Conservation (phyloP, 2,113 vertebrate genomes). For the Xyliphius kryptos region DNA sequence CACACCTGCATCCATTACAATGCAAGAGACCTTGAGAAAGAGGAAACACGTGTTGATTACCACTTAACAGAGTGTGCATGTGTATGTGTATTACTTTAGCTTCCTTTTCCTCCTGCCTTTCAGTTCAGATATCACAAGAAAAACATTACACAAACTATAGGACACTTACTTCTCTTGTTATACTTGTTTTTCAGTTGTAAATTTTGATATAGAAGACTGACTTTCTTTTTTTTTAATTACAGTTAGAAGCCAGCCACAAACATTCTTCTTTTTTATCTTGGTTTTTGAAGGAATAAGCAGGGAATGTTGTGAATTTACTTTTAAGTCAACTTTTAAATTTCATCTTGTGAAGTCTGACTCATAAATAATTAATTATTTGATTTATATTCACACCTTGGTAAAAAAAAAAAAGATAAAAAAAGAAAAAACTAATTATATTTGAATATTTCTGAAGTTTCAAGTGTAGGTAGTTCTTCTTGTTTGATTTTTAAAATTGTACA, state of each 20-base stretch:
- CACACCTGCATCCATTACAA: conserved; percentile 37
- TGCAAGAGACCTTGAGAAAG: conserved; percentile 48
- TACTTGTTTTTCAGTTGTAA: conserved; percentile 23
- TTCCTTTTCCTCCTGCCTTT: conserved; percentile 48
- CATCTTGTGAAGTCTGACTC: background rate
- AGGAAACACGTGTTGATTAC: conserved; percentile 32
- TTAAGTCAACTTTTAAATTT: no score
- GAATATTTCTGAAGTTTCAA: no score
- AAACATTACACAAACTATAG: conserved; percentile 37
- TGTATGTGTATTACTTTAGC: conserved; percentile 19
- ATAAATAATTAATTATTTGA: background rate
- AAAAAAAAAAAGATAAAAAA: background rate
- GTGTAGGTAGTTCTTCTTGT: no score
- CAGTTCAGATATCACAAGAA: conserved; percentile 35
- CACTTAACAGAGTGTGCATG: conserved; percentile 6
- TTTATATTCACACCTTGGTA: no score
- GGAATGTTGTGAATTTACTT: no score
- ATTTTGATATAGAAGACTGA: no score
- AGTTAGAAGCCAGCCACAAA: no score
- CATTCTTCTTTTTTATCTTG: no score
- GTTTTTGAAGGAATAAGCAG: no score
- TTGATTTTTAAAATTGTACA: no score
- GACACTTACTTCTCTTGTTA: conserved; percentile 13
- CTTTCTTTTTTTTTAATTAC: no score
- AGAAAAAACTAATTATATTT: background rate